phyloP scores from a whole-genome alignment of 2,888 invertebrate species.

The Lapara coniferarum region DNA sequence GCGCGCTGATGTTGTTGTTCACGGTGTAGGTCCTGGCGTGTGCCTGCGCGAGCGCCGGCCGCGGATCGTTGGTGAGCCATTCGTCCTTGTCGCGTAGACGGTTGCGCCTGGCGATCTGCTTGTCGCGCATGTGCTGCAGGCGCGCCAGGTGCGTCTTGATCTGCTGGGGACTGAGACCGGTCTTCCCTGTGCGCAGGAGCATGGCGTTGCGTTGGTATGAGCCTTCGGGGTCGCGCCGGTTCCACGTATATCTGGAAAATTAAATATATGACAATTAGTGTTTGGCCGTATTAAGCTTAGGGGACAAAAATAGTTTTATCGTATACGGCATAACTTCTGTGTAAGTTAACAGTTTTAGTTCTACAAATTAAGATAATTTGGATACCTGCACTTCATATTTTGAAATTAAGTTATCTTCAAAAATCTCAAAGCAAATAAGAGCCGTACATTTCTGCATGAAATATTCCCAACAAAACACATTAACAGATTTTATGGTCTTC shows the following conservation, averaged over 20 bases:
- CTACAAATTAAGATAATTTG: too few relatives aligned
- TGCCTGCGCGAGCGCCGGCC: conserved; percentile 69
- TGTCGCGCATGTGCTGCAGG: conserved; percentile 70
- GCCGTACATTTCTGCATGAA: too few relatives aligned
- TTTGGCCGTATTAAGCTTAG: too few relatives aligned
- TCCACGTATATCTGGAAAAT: conserved; percentile 72
- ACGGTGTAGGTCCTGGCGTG: conserved; percentile 82
- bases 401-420: too few relatives aligned
- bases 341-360: too few relatives aligned
- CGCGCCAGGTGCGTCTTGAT: conserved; percentile 68
- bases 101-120: conserved; percentile 67
- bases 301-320: too few relatives aligned
- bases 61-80: conserved; percentile 69
- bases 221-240: conserved; percentile 74
- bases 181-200: conserved; percentile 70
- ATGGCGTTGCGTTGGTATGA: conserved; percentile 73
- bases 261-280: neutral
- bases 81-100: conserved; percentile 59
- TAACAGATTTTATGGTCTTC: conserved; percentile 50
- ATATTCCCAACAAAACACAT: conserved; percentile 47
- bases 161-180: conserved; percentile 71
- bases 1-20: conserved; percentile 78
- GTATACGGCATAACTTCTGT: too few relatives aligned
- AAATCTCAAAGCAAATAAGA: too few relatives aligned
- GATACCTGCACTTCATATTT: too few relatives aligned